Base-by-base conservation (phyloP, 2,888 invertebrate genomes). In the Ptychoptera albimana region DNA sequence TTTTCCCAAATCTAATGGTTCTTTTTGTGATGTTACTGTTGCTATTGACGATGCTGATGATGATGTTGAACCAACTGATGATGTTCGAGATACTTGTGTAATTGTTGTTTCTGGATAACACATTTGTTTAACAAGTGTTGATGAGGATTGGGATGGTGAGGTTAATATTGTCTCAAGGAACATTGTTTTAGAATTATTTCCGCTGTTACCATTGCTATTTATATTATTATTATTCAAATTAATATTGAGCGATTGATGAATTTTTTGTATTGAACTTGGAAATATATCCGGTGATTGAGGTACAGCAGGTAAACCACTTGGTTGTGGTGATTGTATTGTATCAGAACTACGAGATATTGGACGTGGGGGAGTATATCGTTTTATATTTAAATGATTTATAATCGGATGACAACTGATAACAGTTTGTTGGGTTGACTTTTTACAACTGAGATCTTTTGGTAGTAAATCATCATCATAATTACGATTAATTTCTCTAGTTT, bases 321-420 rank as follows among this genome's bases (percentile, higher is more conserved):
- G 79, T 53, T 78, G 78, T 3, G 82, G 80, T 7, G 82, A 81
- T 58, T 80, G 80, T 57, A 79, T 73, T 32, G 80, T 74, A 58
- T 80, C 80, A 1, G 80, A 80, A 53, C 75, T 78, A 48, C 78
- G 70, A 2, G 80, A 80, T 7, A 75, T 73, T 8, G 79, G 77
- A 46, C 80, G 59, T 45, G 63, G 60, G 55, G 7, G 57, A 53
- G 12, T 58, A 54, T 45, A 56, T 54, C 12, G 23, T 23, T 23
- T 23, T 40, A 40, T 40, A 31, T 31, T 40, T 8, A 34, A 42
- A 34, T 34, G 34, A 34, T 35, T 30, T 13, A 36, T 11, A 8
- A 12, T 12, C 7, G 42, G 35, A 15, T 40, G 30, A 14, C 31
- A 31, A 40, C 31, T 40, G 15, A 40, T 40, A 40, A n/a, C 31